Evolutionary conservation across 1,140 invertebrate genomes (phyloP).

Genomic region (Drosophila dunni): DNA sequence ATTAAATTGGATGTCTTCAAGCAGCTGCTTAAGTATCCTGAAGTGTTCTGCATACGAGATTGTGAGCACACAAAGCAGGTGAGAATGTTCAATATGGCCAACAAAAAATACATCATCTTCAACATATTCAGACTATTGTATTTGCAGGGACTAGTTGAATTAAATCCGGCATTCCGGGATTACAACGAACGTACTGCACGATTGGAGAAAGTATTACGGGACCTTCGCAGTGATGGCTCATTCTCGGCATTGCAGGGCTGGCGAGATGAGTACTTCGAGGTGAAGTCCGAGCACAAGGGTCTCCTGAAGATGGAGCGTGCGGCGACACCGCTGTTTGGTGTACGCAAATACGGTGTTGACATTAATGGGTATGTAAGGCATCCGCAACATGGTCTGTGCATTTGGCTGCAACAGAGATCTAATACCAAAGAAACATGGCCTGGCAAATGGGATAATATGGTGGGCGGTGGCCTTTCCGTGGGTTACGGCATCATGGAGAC

Average conservation of each 20-base stretch:
- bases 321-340: slow-evolving; percentile 96
- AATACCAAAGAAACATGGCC: slow-evolving; percentile 97
- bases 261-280: slow-evolving; percentile 96
- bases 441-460: slow-evolving; percentile 97
- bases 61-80: slow-evolving; percentile 81
- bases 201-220: slow-evolving; percentile 91
- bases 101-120: slow-evolving; percentile 5
- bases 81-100: slow-evolving; percentile 9
- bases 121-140: neutral
- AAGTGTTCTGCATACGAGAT: slow-evolving; percentile 87
- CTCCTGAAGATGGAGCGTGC: slow-evolving; percentile 96
- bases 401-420: slow-evolving; percentile 97
- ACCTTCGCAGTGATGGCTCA: slow-evolving; percentile 88
- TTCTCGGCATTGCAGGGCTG: slow-evolving; percentile 92
- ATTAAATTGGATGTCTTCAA: slow-evolving; percentile 92
- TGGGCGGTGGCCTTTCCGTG: slow-evolving; percentile 95
- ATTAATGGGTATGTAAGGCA: slow-evolving; percentile 96
- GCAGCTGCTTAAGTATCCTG: slow-evolving; percentile 91
- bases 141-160: slow-evolving; percentile 86
- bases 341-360: slow-evolving; percentile 96
- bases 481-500: slow-evolving; percentile 94
- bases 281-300: slow-evolving; percentile 88
- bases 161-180: slow-evolving; percentile 93
- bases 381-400: slow-evolving; percentile 92
- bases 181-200: slow-evolving; percentile 91